Conservation (phyloP, 2,888 invertebrate genomes). For the Melolontha melolontha region DNA sequence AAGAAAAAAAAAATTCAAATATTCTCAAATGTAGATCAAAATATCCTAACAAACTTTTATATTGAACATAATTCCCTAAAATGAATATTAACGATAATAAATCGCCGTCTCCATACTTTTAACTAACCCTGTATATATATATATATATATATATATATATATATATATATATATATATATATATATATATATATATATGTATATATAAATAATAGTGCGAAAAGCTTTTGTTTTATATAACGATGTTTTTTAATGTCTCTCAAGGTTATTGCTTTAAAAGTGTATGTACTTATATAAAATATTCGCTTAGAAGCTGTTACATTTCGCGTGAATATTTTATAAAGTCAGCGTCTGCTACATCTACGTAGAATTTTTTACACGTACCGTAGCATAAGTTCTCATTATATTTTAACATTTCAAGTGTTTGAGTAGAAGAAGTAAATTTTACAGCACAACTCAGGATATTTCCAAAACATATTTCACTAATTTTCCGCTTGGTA, state of each 20-base stretch:
- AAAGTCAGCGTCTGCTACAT: conserved; percentile 33
- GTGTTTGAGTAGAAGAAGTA: conserved; percentile 15
- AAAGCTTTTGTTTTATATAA: conserved; percentile 4
- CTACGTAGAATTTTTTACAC: conserved; percentile 24
- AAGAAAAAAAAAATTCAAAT: no score
- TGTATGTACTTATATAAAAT: conserved; percentile 29
- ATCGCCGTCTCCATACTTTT: no score
- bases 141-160: no score
- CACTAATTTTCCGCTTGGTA: conserved; percentile 35
- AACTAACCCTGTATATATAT: no score
- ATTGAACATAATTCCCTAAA: no score
- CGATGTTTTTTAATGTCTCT: conserved; percentile 24
- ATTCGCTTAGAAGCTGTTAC: conserved; percentile 37
- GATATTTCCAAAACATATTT: conserved; percentile 39
- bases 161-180: no score
- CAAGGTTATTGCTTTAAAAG: conserved; percentile 25
- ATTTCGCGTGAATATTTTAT: conserved; percentile 37
- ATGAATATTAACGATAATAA: no score
- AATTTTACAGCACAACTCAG: conserved; percentile 7
- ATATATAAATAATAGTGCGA: neutral
- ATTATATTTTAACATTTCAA: conserved; percentile 32
- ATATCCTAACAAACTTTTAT: no score
- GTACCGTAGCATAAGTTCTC: conserved; percentile 22
- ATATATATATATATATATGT: no score
- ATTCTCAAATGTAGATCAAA: no score